A percentile compares a stretch with the other conserved stretches of the same genome.
phyloP scores from a whole-genome alignment of 2,113 vertebrate species.

The Oreochromis spilurus region DNA sequence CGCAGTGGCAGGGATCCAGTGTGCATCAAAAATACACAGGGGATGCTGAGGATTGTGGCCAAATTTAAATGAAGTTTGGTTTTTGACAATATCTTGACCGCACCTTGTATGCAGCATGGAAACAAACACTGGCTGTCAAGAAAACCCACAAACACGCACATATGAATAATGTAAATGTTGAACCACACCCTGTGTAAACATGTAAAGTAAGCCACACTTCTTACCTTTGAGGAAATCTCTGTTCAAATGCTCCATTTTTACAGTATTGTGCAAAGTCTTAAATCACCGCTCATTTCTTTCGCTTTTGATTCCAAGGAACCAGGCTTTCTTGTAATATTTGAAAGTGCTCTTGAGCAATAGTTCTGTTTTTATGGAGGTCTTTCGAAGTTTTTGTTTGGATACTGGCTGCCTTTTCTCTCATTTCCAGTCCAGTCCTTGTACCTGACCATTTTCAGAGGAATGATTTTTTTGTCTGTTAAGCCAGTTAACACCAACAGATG shows the following conservation, averaged over 20 bases:
- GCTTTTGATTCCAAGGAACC: background rate
- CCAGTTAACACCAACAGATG: background rate
- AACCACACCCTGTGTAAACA: background rate
- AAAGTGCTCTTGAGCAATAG: background rate
- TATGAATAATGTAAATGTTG: background rate
- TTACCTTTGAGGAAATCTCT: background rate
- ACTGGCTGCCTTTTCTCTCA: background rate
- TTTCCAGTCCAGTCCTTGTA: background rate
- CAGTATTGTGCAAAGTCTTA: background rate
- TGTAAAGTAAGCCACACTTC: background rate
- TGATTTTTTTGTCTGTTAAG: background rate
- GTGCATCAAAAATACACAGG: background rate
- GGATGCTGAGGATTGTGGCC: background rate
- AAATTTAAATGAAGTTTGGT: background rate
- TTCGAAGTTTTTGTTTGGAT: background rate
- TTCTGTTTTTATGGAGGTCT: background rate
- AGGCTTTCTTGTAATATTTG: background rate
- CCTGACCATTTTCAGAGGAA: background rate
- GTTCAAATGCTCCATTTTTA: background rate
- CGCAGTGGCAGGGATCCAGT: background rate
- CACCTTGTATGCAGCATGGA: background rate
- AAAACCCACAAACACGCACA: background rate
- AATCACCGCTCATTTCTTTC: background rate
- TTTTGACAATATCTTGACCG: background rate
- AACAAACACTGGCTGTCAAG: background rate